Evolutionary conservation across 2,888 invertebrate species (phyloP).

Genomic region (Caenorhabditis plicata): DNA sequence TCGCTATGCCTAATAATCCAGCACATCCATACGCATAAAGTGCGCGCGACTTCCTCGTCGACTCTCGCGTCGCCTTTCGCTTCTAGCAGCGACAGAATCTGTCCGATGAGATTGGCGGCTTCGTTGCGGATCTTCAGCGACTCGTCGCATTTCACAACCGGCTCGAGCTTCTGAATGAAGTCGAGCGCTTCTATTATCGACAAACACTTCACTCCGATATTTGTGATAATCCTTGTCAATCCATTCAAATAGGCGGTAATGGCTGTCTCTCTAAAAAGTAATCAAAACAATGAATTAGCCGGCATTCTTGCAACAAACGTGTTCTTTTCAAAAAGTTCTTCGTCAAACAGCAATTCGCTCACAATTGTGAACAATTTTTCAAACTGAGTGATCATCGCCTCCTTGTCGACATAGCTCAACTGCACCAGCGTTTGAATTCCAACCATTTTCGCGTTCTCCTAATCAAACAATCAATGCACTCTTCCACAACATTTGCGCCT

Average conservation of each 20-base stretch:
- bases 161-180: slow-evolving; percentile 3
- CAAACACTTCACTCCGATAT: slow-evolving; percentile 9
- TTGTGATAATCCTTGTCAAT: slow-evolving; percentile 10
- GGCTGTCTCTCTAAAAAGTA: slow-evolving; percentile 10
- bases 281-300: neutral
- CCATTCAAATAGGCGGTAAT: slow-evolving; percentile 9
- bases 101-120: slow-evolving; percentile 43
- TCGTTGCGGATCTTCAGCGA: slow-evolving; percentile 28
- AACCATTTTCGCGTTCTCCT: slow-evolving; percentile 33
- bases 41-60: slow-evolving; percentile 10
- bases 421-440: slow-evolving; percentile 33
- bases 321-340: slow-evolving; percentile 29
- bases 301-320: slow-evolving; percentile 8
- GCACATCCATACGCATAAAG: slow-evolving; percentile 34
- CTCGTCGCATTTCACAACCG: slow-evolving; percentile 33
- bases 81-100: slow-evolving; percentile 33
- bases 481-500: neutral
- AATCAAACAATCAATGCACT: neutral
- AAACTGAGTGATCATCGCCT: slow-evolving; percentile 10
- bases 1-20: slow-evolving; percentile 35
- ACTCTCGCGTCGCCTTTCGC: too few species aligned
- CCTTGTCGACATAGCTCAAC: slow-evolving; percentile 36
- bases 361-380: slow-evolving; percentile 8
- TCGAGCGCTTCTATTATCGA: neutral
- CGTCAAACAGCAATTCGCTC: slow-evolving; percentile 10